Evolutionary conservation across 2,113 vertebrate genomes (phyloP).

Genomic region (Aldabrachelys gigantea): DNA sequence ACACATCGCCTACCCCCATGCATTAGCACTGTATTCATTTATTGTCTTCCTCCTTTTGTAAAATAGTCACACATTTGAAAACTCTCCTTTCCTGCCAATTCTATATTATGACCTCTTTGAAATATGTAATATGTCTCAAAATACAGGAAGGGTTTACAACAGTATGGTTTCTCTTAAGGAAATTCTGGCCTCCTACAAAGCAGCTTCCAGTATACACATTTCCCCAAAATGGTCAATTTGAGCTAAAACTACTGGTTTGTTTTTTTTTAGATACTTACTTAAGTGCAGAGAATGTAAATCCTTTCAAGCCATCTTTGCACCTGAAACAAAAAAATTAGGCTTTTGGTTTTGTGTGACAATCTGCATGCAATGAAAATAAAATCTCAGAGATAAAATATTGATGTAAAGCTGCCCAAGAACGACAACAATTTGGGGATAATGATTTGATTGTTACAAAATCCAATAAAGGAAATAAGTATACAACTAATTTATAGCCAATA

Average conservation of each 20-base stretch:
- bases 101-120: not conserved
- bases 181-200: not conserved
- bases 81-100: not conserved
- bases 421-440: not conserved
- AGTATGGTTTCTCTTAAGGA: not conserved
- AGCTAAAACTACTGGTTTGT: not conserved
- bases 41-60: not conserved
- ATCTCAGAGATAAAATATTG: not conserved
- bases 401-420: accelerated
- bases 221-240: not conserved
- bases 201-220: not conserved
- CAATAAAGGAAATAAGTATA: not conserved
- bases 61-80: accelerated
- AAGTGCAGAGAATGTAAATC: constrained; percentile 95
- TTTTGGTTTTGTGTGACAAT: not conserved
- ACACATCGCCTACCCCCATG: not conserved
- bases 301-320: constrained; percentile 96
- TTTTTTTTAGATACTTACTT: constrained; percentile 84
- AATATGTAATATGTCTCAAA: not conserved
- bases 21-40: not conserved
- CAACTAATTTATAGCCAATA: not conserved
- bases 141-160: not conserved
- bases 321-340: constrained; percentile 76
- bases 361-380: not conserved
- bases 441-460: not conserved